These are phyloP conservation scores for Diorhabda elongata DNA, from an alignment of 1,140 invertebrate species.

Conservation along the genomic window DNA sequence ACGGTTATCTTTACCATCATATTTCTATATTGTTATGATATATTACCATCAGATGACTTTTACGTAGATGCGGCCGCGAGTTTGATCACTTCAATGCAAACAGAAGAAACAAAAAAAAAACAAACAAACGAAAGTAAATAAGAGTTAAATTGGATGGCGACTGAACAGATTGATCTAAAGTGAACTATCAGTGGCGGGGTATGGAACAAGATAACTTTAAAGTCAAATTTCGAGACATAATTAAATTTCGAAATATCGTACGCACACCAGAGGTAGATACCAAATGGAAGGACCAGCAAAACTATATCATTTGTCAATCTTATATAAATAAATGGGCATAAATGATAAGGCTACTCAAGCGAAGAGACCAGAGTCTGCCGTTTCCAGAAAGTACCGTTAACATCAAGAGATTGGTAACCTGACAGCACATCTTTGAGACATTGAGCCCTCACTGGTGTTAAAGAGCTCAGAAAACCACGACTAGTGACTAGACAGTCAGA, in stretches of 20 bases:
- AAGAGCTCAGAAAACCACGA: too few relatives aligned
- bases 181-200: conserved; percentile 1
- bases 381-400: too few relatives aligned
- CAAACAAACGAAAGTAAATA: conserved; percentile 8
- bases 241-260: neutral
- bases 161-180: conserved; percentile 7
- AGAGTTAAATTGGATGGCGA: conserved; percentile 8
- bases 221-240: neutral
- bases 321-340: too few relatives aligned
- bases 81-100: neutral
- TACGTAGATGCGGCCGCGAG: neutral
- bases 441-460: too few relatives aligned
- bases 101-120: conserved; percentile 4
- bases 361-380: too few relatives aligned
- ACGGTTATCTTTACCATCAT: conserved; percentile 12
- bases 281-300: neutral
- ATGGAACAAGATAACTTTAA: neutral
- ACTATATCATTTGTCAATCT: too few relatives aligned
- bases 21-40: conserved; percentile 17
- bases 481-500: too few relatives aligned
- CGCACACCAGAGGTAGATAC: conserved; percentile 7
- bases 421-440: too few relatives aligned
- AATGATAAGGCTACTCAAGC: too few relatives aligned
- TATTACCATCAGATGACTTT: conserved; percentile 11
- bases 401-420: too few relatives aligned